Evolutionary conservation across 2,888 invertebrate genomes (phyloP), one percentile per base, ranked within the genome.

Genomic region (Phlogophora meticulosa): DNA sequence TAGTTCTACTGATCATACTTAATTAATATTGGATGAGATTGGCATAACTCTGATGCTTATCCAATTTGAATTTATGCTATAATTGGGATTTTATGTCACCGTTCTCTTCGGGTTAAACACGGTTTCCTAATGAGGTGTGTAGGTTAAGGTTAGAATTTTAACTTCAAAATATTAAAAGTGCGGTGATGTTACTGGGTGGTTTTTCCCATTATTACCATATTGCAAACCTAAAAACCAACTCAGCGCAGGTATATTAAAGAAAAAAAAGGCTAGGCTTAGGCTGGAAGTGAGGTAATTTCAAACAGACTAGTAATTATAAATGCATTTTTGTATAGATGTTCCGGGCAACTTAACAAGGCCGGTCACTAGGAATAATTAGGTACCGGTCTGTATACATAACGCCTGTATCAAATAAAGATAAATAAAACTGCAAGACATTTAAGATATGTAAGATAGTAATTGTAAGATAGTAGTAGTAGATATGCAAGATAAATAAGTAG

Each of bases 121-220:
- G 42, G 52, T 76, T 60, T 61, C 40, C 43, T 56, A 56, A 49
- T 32, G 9, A 59, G n/a, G 34, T 57, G 36, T 20, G 45, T 58
- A 36, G 43, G 15, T 40, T 57, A 38, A 43, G 42, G 58, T 36
- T 49, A n/a, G 10, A 56, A 36, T 17, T n/a, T 59, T 51, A 59
- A 55, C 55, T 59, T 43, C n/a, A n/a, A 13, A 17, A 15, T n/a
- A 36, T 15, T 28, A 15, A 13, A 20, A n/a, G n/a, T 36, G 1
- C 4, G 13, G 13, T 36, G n/a, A n/a, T n/a, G 10, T n/a, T 36
- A 63, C 22, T 13, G 38, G 13, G 17, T 24, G 15, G 40, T 17
- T 34, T 67, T 69, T 17, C 69, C 20, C 11, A 28, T 17, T 22
- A 34, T 7, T 2, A 15, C 7, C 15, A 15, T 34, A 2, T 45